phyloP scores from a whole-genome alignment of 2,888 invertebrate genomes.

The Troides helena region DNA sequence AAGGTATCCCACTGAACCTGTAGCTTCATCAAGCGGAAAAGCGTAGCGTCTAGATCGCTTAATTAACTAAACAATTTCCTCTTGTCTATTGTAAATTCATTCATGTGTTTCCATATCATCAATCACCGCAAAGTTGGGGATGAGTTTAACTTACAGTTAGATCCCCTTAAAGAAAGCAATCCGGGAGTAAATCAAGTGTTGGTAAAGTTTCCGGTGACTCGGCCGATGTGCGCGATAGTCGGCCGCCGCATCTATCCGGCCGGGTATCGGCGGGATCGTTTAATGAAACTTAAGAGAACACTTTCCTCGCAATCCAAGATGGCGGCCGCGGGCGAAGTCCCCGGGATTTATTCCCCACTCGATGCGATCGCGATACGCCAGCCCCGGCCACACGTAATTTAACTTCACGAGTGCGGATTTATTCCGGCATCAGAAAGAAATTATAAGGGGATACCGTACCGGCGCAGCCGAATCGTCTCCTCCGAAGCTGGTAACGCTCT shows the following conservation, averaged over 20 bases:
- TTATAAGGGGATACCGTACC: conserved; percentile 58
- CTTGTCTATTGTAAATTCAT: too few species aligned
- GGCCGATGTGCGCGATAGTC: conserved; percentile 42
- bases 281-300: conserved; percentile 79
- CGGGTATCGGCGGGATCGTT: conserved; percentile 67
- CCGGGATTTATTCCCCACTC: conserved; percentile 65
- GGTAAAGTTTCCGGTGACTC: conserved; percentile 42
- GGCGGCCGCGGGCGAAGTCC: conserved; percentile 54
- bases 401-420: conserved; percentile 67
- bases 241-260: conserved; percentile 37
- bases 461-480: conserved; percentile 34
- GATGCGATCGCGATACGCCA: conserved; percentile 67
- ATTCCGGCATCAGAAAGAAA: conserved; percentile 72
- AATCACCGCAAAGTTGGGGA: neutral
- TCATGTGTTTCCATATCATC: neutral
- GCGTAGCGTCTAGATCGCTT: too few species aligned
- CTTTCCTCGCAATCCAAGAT: conserved; percentile 70
- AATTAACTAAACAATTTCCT: too few species aligned
- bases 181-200: conserved; percentile 44
- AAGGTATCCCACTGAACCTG: too few species aligned
- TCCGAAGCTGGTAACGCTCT: conserved; percentile 29
- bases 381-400: conserved; percentile 70
- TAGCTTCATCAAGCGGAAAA: too few species aligned
- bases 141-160: conserved; percentile 7
- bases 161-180: conserved; percentile 16